A percentile compares a stretch with the other conserved stretches of the same genome.
Evolutionary conservation across 2,797 vertebrate genomes (phyloP).

Genomic region (Danio aesculapii): DNA sequence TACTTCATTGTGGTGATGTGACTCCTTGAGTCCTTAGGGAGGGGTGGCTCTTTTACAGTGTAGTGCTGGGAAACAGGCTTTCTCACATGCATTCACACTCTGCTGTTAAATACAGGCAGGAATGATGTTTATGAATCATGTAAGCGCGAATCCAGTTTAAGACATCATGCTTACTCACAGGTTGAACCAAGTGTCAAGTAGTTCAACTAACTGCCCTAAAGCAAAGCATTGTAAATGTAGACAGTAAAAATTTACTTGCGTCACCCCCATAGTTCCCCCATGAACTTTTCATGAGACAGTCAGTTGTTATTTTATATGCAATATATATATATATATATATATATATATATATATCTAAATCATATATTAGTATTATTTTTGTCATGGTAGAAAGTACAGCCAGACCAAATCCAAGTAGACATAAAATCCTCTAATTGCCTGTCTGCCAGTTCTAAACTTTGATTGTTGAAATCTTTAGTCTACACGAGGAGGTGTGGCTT

Average conservation of each 20-base stretch:
- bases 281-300: not conserved
- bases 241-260: no score
- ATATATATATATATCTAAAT: no score
- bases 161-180: slow-evolving; percentile 60
- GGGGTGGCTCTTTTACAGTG: slow-evolving; percentile 55
- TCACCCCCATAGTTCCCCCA: not conserved
- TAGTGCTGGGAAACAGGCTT: slow-evolving; percentile 51
- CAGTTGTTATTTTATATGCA: not conserved
- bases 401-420: not conserved
- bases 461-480: not conserved
- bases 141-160: slow-evolving; percentile 54
- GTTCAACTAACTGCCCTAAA: not conserved
- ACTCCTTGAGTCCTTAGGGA: slow-evolving; percentile 51
- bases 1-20: slow-evolving; percentile 37
- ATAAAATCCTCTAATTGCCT: slow-evolving; percentile 14
- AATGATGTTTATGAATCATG: slow-evolving; percentile 58
- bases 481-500: slow-evolving; percentile 1
- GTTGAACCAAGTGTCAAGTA: slow-evolving; percentile 28
- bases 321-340: no score
- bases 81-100: slow-evolving; percentile 53
- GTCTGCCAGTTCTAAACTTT: slow-evolving; percentile 7
- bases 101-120: slow-evolving; percentile 40
- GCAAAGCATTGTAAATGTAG: not conserved
- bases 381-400: not conserved
- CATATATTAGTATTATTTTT: not conserved